Conservation (phyloP, 2,113 vertebrate genomes). For the Hepsetus odoe region DNA sequence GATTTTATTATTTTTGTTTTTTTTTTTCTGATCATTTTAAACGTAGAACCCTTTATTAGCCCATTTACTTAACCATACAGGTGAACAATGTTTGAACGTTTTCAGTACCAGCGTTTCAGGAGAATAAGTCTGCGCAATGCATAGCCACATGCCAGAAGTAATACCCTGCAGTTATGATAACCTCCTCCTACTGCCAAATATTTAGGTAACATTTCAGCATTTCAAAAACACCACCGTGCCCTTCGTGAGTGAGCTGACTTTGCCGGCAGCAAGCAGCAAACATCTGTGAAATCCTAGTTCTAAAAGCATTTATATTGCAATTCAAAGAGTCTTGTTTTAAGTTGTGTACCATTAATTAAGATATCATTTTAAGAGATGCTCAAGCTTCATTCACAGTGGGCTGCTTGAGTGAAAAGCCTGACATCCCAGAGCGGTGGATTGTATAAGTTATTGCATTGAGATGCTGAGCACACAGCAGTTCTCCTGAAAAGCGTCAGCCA, state of each 20-base stretch:
- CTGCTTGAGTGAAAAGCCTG: not conserved
- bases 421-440: not conserved
- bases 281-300: not conserved
- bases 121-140: not conserved
- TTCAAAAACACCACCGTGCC: not conserved
- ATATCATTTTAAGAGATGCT: not conserved
- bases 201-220: not conserved
- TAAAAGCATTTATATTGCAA: not conserved
- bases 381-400: not conserved
- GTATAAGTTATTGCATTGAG: constrained; percentile 19
- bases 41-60: not conserved
- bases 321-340: not conserved
- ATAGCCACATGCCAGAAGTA: not conserved
- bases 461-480: constrained; percentile 30
- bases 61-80: not conserved
- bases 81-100: no score
- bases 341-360: not conserved
- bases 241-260: not conserved
- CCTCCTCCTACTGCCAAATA: not conserved
- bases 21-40: no score
- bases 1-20: no score
- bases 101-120: not conserved
- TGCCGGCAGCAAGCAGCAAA: constrained; percentile 4
- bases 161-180: no score
- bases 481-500: constrained; percentile 35